Conservation (phyloP, 92 coral and sea anemone species). For the Scolanthus callimorphus region DNA sequence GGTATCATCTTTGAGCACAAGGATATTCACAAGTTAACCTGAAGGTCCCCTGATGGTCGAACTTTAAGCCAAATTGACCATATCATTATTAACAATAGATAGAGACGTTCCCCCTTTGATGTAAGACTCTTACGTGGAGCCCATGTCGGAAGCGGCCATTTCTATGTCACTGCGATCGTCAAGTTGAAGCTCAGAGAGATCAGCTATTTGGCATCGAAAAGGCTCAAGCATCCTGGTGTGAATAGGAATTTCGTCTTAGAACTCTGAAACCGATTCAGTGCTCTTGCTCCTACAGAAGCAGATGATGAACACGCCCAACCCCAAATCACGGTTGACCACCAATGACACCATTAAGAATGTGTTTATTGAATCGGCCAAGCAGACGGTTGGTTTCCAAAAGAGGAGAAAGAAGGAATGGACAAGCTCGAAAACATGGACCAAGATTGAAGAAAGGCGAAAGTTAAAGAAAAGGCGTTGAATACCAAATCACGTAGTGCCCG, state of each 20-base stretch:
- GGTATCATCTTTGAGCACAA: conserved; percentile 33
- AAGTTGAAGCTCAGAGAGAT: conserved; percentile 10
- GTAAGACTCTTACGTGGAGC: conserved; percentile 13
- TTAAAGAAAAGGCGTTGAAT: no score
- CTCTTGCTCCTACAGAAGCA: neutral
- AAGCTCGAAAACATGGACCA: neutral
- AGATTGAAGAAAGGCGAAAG: neutral
- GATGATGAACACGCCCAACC: no score
- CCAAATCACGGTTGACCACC: neutral
- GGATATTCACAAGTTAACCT: no score
- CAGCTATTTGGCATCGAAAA: no score
- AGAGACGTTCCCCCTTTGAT: conserved; percentile 25
- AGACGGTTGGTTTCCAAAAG: neutral
- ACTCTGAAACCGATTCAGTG: neutral
- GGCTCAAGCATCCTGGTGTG: no score
- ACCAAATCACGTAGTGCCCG: no score
- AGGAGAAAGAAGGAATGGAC: neutral
- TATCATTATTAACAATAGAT: conserved; percentile 17
- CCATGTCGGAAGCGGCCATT: conserved; percentile 16
- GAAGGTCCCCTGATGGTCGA: conserved; percentile 24
- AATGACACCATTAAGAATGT: neutral
- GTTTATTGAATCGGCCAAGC: neutral
- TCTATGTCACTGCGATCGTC: neutral
- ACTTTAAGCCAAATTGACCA: conserved; percentile 25
- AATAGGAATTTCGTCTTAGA: neutral